Conservation (phyloP, 1,140 invertebrate genomes). For the Camponotus pennsylvanicus region DNA sequence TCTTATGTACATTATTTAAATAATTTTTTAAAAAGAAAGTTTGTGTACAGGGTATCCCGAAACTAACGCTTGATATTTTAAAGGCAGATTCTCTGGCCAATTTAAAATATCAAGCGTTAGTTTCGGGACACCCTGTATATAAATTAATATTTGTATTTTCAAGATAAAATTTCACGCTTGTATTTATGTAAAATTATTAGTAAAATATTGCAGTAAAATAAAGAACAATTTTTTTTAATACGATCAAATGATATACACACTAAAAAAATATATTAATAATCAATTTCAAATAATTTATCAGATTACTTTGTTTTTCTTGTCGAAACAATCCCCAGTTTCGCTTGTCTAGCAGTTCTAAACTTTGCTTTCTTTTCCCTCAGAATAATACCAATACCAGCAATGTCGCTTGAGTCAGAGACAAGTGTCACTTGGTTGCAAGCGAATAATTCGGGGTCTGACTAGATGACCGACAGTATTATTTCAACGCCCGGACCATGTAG, state of each 20-base stretch:
- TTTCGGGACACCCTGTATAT: background rate
- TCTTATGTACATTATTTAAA: too few species aligned
- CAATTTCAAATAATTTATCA: background rate
- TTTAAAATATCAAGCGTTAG: too few species aligned
- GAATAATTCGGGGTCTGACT: conserved; percentile 31
- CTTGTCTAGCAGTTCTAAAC: background rate
- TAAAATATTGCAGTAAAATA: too few species aligned
- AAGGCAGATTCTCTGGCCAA: too few species aligned
- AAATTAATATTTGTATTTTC: background rate
- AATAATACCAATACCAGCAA: background rate
- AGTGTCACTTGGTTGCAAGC: background rate
- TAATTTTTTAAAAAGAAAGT: background rate
- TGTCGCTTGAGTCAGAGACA: conserved; percentile 7
- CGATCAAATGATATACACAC: too few species aligned
- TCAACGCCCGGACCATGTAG: conserved; percentile 25
- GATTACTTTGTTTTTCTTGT: background rate
- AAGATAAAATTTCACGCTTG: background rate
- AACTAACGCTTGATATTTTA: too few species aligned
- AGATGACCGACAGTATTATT: conserved; percentile 44
- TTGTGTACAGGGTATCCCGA: too few species aligned
- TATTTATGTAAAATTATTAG: background rate
- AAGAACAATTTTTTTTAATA: too few species aligned
- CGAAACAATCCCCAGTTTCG: background rate
- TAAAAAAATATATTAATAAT: too few species aligned
- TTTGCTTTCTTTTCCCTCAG: background rate